phyloP scores from a whole-genome alignment of 2,888 invertebrate genomes.

The Aphidius colemani region DNA sequence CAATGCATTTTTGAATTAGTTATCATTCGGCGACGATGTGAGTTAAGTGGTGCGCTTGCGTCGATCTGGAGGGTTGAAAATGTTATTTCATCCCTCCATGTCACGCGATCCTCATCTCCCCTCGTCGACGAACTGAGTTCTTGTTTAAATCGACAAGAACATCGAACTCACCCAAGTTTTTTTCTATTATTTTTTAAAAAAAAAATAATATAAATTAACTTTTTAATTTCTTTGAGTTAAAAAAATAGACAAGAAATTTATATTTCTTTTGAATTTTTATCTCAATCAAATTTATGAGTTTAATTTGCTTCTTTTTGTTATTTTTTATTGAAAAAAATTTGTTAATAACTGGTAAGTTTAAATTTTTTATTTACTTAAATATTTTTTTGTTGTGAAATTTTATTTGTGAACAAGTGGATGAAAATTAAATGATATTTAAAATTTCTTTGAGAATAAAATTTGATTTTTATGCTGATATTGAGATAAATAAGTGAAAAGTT shows the following conservation, averaged over 20 bases:
- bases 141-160: slow-evolving; percentile 17
- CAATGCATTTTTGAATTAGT: slow-evolving; percentile 27
- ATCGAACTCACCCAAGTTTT: slow-evolving; percentile 15
- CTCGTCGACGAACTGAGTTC: slow-evolving; percentile 10
- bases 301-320: neutral
- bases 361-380: too few relatives aligned
- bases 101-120: slow-evolving; percentile 24
- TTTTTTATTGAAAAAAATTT: neutral
- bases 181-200: too few relatives aligned
- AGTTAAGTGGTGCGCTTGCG: slow-evolving; percentile 28
- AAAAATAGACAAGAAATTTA: too few relatives aligned
- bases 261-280: neutral
- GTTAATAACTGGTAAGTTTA: neutral
- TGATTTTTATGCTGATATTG: too few relatives aligned
- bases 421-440: too few relatives aligned
- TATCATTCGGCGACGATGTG: slow-evolving; percentile 26
- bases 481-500: too few relatives aligned
- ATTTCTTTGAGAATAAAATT: too few relatives aligned
- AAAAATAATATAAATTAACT: too few relatives aligned
- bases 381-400: neutral
- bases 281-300: too few relatives aligned
- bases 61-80: slow-evolving; percentile 22
- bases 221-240: neutral
- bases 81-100: slow-evolving; percentile 20
- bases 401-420: too few relatives aligned